Base-by-base conservation (phyloP, 2,797 vertebrate species). In the Acanthornis magna region DNA sequence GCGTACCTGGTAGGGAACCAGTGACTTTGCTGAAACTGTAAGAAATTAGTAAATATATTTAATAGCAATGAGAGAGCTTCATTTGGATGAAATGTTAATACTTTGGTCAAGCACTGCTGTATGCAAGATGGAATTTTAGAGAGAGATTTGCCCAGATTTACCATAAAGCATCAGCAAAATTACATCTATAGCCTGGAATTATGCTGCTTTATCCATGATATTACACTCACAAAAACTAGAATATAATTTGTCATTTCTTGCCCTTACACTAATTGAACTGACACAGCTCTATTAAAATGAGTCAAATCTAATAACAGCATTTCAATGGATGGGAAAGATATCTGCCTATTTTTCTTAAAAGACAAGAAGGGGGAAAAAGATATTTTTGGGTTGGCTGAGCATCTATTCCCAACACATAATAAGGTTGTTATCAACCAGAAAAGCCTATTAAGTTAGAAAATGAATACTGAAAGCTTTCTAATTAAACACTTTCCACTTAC, bases 381-480 rank as follows among this genome's bases (percentile, higher is more conserved):
- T 86, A 70, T 91, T 93, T 96, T 96, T 9, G 88, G 66, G 88
- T 88, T 95, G 90, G 85, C 51, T 97, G 97, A 93, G 88, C 85
- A 97, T 96, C 97, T 96, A 94, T 96, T 96, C 89, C 92, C 65
- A 85, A 95, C 75, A 84, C 80, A 95, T 96, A 97, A 98, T 97
- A 97, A 94, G 92, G 87, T 61, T 95, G 95, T 96, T 97, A 98
- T 97, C 96, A 98, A 95, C 88, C 81, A 97, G 88, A 90, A 96
- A 97, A 97, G 92, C 89, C 96, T 97, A 97, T 97, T 97, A 97
- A 97, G 95, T 51, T 68, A 89, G 81, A 97, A 97, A 97, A 97
- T 97, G 94, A 98, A 96, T 96, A 93, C 89, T 96, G 95, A 97
- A 96, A 97, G 93, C 93, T 96, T 97, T 89, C 88, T 97, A 98